Evolutionary conservation across 2,888 invertebrate genomes (phyloP).

Genomic region (Clistopyga incitator): DNA sequence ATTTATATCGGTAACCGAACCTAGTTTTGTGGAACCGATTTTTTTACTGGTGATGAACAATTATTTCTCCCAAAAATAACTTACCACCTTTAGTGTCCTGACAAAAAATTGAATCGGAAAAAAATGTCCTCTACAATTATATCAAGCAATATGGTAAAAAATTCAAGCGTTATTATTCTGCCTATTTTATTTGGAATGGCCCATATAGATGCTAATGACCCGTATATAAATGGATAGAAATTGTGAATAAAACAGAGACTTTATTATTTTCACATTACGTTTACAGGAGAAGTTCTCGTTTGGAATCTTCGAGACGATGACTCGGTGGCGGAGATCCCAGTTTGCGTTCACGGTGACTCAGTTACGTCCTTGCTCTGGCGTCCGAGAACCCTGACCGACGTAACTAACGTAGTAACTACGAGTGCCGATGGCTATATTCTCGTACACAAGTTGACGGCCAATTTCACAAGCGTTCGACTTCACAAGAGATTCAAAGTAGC

Average conservation of each 20-base stretch:
- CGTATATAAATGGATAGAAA: too few species aligned
- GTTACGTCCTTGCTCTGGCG: constrained; percentile 80
- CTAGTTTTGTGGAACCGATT: too few species aligned
- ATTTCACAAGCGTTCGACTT: constrained; percentile 76
- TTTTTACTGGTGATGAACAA: too few species aligned
- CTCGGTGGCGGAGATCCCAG: constrained; percentile 74
- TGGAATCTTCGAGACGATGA: constrained; percentile 81
- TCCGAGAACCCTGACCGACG: constrained; percentile 75
- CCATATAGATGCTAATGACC: too few species aligned
- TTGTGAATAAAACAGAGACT: background rate
- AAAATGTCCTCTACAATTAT: too few species aligned
- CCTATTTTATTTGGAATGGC: too few species aligned
- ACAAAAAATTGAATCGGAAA: too few species aligned
- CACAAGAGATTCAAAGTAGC: constrained; percentile 79
- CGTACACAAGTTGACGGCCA: constrained; percentile 77
- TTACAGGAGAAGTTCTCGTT: constrained; percentile 80
- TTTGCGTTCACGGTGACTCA: constrained; percentile 78
- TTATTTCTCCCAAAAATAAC: too few species aligned
- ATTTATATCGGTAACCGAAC: too few species aligned
- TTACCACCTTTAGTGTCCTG: too few species aligned
- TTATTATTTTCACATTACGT: background rate
- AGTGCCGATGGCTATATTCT: constrained; percentile 81
- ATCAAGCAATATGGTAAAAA: too few species aligned
- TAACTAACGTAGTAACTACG: constrained; percentile 76
- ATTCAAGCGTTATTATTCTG: too few species aligned